A percentile compares a stretch with the other conserved stretches of the same genome.
phyloP scores from a whole-genome alignment of 2,888 invertebrate species.

The Acanthosoma haemorrhoidale region DNA sequence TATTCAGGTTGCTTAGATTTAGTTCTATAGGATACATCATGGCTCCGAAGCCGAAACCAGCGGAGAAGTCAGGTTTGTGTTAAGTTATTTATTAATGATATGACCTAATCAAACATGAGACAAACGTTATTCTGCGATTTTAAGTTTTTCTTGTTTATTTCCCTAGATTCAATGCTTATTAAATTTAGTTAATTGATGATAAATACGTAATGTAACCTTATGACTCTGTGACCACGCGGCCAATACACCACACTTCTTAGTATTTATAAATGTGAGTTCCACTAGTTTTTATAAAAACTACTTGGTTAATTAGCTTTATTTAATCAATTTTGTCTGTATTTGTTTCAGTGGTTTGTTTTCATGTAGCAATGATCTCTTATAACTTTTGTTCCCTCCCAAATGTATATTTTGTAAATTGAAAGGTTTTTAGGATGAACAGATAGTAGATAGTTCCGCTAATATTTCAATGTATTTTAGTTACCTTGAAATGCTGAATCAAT shows the following conservation, averaged over 20 bases:
- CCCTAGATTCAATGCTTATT: background rate
- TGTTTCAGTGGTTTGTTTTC: no score
- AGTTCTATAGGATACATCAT: constrained; percentile 51
- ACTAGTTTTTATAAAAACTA: no score
- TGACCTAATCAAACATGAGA: background rate
- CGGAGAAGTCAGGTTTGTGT: constrained; percentile 71
- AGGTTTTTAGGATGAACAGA: no score
- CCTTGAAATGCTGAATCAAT: no score
- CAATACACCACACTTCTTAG: background rate
- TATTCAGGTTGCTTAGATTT: background rate
- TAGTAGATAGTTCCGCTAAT: no score
- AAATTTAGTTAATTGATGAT: background rate
- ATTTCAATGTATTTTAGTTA: no score
- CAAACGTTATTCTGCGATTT: background rate
- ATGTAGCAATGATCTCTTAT: no score
- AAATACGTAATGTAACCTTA: background rate
- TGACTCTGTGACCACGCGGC: constrained; percentile 42
- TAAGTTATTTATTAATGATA: background rate
- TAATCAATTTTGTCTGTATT: no score
- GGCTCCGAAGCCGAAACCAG: constrained; percentile 78
- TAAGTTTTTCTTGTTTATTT: background rate
- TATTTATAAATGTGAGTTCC: background rate
- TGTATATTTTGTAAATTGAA: no score
- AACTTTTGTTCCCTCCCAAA: no score
- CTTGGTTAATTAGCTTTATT: no score